Base-by-base conservation (phyloP, 2,888 invertebrate species). In the Autographa pulchrina region DNA sequence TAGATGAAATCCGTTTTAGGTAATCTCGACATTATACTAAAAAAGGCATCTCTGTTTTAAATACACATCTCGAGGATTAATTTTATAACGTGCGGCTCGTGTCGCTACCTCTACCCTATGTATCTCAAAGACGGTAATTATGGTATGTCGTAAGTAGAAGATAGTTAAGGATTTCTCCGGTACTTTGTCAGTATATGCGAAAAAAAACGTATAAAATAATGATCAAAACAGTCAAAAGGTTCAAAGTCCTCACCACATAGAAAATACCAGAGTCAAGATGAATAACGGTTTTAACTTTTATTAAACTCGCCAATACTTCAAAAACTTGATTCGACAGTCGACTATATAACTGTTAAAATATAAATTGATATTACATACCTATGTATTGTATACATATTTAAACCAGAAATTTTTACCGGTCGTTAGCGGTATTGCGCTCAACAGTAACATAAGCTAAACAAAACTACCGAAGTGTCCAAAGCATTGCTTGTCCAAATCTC, bases 341-440 rank as follows among this genome's bases (percentile, higher is more conserved):
- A 48, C 48, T n/a, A n/a, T 16, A n/a, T 25, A 56, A 56, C 54
- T 56, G 54, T 56, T 3, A 25, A 56, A 20, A 56, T 25, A 56
- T 56, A 25, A 11, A 11, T 25, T 11, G 1, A 1, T n/a, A 52
- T n/a, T 20, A 14, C 2, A 2, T 16, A 20, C 20, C 7, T 54
- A n/a, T 61, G 7, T 35, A 16, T 43, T 54, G 14, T n/a, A n/a
- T 61, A 43, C 58, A 58, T 68, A 58, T 58, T 54, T 60, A 65
- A 41, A 60, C 56, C 25, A 68, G 6, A n/a, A 62, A 70, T 64
- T 48, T 35, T 38, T 25, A 59, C 48, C 20, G 31, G 60, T 61
- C 61, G 58, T 32, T 70, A 76, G 69, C 69, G 58, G 69, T 62
- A 71, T 1, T 56, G 18, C 7, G 5, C 48, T 48, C n/a, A 48